Evolutionary conservation across 2,797 vertebrate species (phyloP), one percentile per base, ranked within the genome.

Genomic region (Sebastes matsubarae): DNA sequence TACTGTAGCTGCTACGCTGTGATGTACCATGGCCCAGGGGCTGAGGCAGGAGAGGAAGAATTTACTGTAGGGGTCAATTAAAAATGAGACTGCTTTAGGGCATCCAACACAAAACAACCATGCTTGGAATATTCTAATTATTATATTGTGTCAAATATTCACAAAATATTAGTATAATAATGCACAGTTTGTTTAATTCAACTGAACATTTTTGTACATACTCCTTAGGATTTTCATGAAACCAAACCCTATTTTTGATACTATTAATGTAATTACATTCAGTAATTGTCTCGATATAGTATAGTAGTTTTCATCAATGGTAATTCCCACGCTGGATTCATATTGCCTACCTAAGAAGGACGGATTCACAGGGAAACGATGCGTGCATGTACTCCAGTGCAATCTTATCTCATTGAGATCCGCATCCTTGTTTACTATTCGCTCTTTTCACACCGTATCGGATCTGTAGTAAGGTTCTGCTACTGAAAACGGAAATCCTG

Each of bases 21-120:
- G 91, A 88, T 93, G 92, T 90, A 96, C 92, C 96, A 96, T 96
- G 94, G 89, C 95, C 92, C 88, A 92, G 86, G 46, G 85, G 76
- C 93, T 89, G 72, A 72, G 69, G 59, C 36, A 79, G 68, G 63
- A 85, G 2, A 72, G 29, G 61, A 68, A 46, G 34, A 22, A 27
- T 69, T 82, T 50, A 76, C 66, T 66, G 30, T 63, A 16, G 10
- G 11, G 22, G 81, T 8, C 18, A 27, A 80, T 29, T 9, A 2
- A 73, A 82, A 74, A 30, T 9, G 6, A 63, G 50, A 55, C 7
- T 36, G 18, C 18, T 64, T 66, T 1, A 20, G 3, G 12, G 2
- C 24, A 46, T 18, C 60, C 3, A 20, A 77, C 20, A 73, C 16
- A 24, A 46, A 59, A 22, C 2, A 68, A 5, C n/a, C 4, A 3